These are phyloP conservation scores for Salpingus planirostris DNA, from an alignment of 2,888 invertebrate genomes.

Conservation along the genomic window DNA sequence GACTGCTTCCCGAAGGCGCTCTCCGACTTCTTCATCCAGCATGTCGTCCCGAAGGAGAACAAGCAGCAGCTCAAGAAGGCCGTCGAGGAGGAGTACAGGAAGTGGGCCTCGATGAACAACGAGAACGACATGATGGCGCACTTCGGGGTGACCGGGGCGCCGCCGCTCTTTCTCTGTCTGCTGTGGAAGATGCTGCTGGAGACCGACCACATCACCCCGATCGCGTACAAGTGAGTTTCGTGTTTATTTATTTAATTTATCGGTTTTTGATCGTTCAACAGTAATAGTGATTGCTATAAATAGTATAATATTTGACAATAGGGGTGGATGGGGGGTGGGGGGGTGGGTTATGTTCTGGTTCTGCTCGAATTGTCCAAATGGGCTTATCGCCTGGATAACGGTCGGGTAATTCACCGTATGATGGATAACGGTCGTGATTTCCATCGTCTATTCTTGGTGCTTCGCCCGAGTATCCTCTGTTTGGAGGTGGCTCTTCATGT, in stretches of 20 bases:
- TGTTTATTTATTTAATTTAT: slow-evolving; percentile 2
- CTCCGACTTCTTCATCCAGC: slow-evolving; percentile 83
- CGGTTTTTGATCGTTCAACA: neutral
- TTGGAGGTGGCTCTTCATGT: too few species aligned
- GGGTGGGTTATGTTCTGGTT: too few species aligned
- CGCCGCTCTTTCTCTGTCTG: slow-evolving; percentile 83
- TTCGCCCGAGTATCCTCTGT: too few species aligned
- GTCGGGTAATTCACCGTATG: too few species aligned
- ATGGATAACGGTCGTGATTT: too few species aligned
- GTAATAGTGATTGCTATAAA: too few species aligned
- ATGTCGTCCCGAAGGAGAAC: slow-evolving; percentile 77
- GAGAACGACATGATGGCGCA: slow-evolving; percentile 94
- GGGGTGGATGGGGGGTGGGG: too few species aligned
- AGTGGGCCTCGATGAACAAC: slow-evolving; percentile 95
- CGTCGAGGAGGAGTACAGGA: slow-evolving; percentile 91
- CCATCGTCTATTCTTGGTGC: too few species aligned
- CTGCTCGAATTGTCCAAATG: too few species aligned
- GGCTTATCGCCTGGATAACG: too few species aligned
- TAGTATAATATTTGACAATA: too few species aligned
- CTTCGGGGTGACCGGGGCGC: slow-evolving; percentile 89
- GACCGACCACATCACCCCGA: slow-evolving; percentile 85
- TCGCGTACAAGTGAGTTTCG: slow-evolving; percentile 77
- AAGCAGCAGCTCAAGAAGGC: slow-evolving; percentile 86
- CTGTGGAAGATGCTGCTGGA: slow-evolving; percentile 95
- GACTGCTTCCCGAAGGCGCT: slow-evolving; percentile 86